Evolutionary conservation across 2,888 invertebrate species (phyloP), one percentile per base, ranked within the genome.

Genomic region (Drosophila neonasuta): DNA sequence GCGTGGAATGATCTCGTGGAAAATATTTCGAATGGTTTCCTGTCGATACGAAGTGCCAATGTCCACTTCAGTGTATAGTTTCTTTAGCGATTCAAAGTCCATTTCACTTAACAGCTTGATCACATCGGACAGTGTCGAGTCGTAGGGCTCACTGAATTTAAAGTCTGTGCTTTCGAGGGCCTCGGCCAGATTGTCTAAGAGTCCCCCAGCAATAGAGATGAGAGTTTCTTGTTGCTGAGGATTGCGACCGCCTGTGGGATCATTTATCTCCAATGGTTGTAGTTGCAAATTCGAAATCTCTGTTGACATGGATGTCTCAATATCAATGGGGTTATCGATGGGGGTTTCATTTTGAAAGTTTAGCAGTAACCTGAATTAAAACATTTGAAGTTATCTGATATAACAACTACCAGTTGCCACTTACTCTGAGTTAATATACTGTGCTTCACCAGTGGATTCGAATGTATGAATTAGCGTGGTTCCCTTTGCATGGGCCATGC

Each of bases 1-100:
- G 79, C 95, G 93, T 0, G 95, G 95, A 34, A 95, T 91, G 0
- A 94, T 92, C 87, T 95, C 95, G 74, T 95, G 90, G 84, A 95
- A 95, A 80, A 95, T 94, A 82, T 95, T 95, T 48, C 94, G 92
- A 24, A 94, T 93, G 0, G 95, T 95, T 88, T 95, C 95, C 88
- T 95, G 92, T 30, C 94, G 93, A 80, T 95, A 95, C 74, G 95
- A 95, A 3, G 95, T 95, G 1, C 95, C 95, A 0, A 94, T 90
- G 2, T 93, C 92, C 24, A 94, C 90, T 70, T 93, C 93, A 5
- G 92, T 91, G 75, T 93, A 93, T 0, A 94, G 88, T 30, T 91
- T 91, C 45, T 88, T 88, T 3, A 91, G 61, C 5, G 91, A 90
- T 32, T 88, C 86, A 51, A 88, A 90, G 67, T 91, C 89, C 88